Conservation (phyloP, 2,888 invertebrate species). For the Clanis bilineata region DNA sequence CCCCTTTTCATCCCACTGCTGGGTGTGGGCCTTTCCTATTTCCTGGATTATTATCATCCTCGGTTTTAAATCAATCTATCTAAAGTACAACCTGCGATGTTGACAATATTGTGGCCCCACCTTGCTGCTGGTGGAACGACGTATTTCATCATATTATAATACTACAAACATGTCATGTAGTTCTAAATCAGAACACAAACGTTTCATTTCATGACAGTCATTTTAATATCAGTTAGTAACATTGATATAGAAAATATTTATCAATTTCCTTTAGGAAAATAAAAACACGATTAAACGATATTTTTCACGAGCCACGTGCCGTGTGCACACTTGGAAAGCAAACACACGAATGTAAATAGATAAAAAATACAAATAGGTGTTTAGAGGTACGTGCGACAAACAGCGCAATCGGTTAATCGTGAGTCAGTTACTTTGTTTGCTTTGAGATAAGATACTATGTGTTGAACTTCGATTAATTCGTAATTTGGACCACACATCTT, state of each 20-base stretch:
- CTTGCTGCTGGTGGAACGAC: no score
- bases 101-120: no score
- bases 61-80: no score
- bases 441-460: background rate
- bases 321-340: background rate
- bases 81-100: no score
- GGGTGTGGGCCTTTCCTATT: no score
- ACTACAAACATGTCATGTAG: no score
- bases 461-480: background rate
- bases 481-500: background rate
- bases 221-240: background rate
- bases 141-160: no score
- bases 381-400: constrained; percentile 5
- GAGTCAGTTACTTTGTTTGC: background rate
- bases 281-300: background rate
- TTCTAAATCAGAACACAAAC: no score
- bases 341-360: constrained; percentile 3
- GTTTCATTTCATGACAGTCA: background rate
- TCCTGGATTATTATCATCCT: no score
- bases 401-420: constrained; percentile 1
- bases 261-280: background rate
- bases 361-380: constrained; percentile 8
- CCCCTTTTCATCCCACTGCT: no score
- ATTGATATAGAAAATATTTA: background rate
- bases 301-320: constrained; percentile 1